These are phyloP conservation scores for Caenorhabditis sulstoni DNA, from an alignment of 2,888 invertebrate genomes.

Conservation along the genomic window DNA sequence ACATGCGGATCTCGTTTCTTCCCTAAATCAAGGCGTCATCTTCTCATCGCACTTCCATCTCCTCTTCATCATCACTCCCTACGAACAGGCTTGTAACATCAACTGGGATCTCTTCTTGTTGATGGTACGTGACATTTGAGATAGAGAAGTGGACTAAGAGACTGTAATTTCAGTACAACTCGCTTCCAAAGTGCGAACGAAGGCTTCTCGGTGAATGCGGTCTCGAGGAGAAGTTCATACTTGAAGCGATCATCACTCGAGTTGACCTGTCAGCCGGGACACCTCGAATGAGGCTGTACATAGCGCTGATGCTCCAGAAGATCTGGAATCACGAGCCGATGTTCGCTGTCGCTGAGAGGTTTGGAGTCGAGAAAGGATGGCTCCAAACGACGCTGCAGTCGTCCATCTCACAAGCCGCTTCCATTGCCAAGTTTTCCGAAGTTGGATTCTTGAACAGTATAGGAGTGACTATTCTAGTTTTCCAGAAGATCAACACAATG, in stretches of 20 bases:
- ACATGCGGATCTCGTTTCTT: slow-evolving; percentile 87
- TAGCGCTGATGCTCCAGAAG: slow-evolving; percentile 90
- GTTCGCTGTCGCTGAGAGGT: slow-evolving; percentile 84
- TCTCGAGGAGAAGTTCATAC: slow-evolving; percentile 87
- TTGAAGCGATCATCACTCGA: slow-evolving; percentile 84
- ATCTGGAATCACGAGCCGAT: slow-evolving; percentile 82
- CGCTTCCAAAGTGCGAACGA: slow-evolving; percentile 85
- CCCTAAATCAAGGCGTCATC: slow-evolving; percentile 86
- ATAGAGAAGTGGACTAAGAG: no score
- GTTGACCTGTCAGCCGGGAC: slow-evolving; percentile 82
- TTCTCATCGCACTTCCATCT: slow-evolving; percentile 90
- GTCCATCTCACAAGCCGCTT: slow-evolving; percentile 87
- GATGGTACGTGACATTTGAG: slow-evolving; percentile 48
- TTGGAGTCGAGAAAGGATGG: slow-evolving; percentile 87
- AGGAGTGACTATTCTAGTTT: neutral
- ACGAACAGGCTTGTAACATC: slow-evolving; percentile 83
- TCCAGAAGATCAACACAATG: slow-evolving; percentile 86
- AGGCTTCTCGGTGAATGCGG: slow-evolving; percentile 88
- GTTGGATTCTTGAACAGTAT: slow-evolving; percentile 78
- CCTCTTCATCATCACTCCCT: slow-evolving; percentile 90
- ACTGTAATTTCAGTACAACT: slow-evolving; percentile 83
- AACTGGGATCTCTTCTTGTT: slow-evolving; percentile 74
- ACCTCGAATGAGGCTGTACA: slow-evolving; percentile 86
- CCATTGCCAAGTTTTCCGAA: slow-evolving; percentile 89
- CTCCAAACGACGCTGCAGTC: slow-evolving; percentile 88